Evolutionary conservation across 2,888 invertebrate genomes (phyloP), one percentile per base, ranked within the genome.

Genomic region (Coecobrya sp.): DNA sequence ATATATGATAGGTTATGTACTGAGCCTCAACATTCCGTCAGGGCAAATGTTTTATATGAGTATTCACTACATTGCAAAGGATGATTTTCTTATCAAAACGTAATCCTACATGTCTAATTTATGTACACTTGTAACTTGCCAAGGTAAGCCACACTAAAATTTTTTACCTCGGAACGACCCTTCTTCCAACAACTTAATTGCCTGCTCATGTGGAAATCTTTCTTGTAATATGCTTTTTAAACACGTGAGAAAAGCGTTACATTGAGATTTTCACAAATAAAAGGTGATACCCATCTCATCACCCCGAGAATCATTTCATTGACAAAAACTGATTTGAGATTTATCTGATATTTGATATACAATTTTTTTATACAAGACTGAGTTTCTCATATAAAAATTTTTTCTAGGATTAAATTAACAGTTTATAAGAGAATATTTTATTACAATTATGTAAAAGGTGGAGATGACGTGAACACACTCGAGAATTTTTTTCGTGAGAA

Each of bases 191-290:
- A 68, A 65, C 49, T 62, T 68, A 86, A 79, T 91, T 91, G 91
- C 55, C 13, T 52, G 45, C 86, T 86, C 90, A 91, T 52, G 81
- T 70, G 81, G 65, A 91, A 91, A 59, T 91, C 85, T 86, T 85
- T 86, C 85, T 42, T 76, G 30, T 27, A 42, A 52, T 36, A 65
- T 55, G n/a, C n/a, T n/a, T 68, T 45, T 65, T 16, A 42, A 62
- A n/a, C 22, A 22, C 10, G 11, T 36, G 59, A 30, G 59, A 55
- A 59, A 62, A 62, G 55, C 55, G 36, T 27, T 73, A 70, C 70
- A n/a, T 19, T 8, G 27, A 1, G 4, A 22, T 79, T 49, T 70
- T 68, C 10, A 68, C 16, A 19, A 70, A 70, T 36, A 36, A n/a
- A 30, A 68, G 68, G 68, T 68, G 68, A 13, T 4, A 16, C 0